Base-by-base conservation (phyloP, 1,140 invertebrate genomes). In the Stegodyphus mimosarum region DNA sequence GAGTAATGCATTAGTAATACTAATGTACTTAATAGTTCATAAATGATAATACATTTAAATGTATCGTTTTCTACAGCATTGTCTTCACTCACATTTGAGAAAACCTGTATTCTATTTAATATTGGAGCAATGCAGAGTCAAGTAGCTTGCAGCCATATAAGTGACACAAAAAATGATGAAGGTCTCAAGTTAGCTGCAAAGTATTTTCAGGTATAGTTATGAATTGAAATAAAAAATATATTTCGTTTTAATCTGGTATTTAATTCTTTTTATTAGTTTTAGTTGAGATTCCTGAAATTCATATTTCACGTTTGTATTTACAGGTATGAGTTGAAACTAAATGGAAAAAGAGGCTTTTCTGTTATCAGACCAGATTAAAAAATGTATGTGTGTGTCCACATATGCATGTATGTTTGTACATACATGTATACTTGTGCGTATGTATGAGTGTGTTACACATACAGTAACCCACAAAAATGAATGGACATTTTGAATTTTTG, bases 61-160 rank as follows among this genome's bases (percentile, higher is more conserved):
- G 86, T 71, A 86, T 86, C 66, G 83, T 87, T 88, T 86, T 88
- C 90, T 92, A 69, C 88, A 96, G 95, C 73, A 66, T 55, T 86
- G 11, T 87, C 55, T 84, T 95, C 15, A 6, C 91, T 98, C 75
- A 92, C 93, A 6, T 99, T 96, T 91, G 99, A 99, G 91, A 96
- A 96, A 90, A 94, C 98, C 60, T 99, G 97, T 90, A 94, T 99
- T 71, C 92, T 99, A 3, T 99, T 98, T 91, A 99, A 99, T 91
- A 97, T 99, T 89, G 99, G 95, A 15, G 97, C 98, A 4, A 91
- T 99, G 87, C 96, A 99, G 91, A 96, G 95, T 90, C 93, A 95
- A 80, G 93, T 99, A 6, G 98, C 97, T 7, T 93, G 95, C 11
- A 92, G 93, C 78, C 96, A 99, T 90, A 91, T 91, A 66, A 89